phyloP scores from a whole-genome alignment of 1,140 invertebrate species.

The Cyrtorhinus lividipennis region DNA sequence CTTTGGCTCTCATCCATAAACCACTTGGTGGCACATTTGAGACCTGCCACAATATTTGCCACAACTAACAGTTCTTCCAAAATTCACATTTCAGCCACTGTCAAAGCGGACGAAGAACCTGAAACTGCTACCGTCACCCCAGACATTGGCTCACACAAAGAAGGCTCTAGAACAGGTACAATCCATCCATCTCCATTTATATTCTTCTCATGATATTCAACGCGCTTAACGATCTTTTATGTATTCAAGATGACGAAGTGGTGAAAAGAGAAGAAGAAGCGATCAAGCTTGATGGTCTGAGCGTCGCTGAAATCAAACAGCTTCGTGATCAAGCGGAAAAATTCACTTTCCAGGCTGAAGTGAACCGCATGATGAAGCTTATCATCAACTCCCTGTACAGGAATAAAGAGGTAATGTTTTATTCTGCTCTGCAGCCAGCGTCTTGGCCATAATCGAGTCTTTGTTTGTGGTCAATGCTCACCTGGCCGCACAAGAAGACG shows the following conservation, averaged over 20 bases:
- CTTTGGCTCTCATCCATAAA: too few species aligned
- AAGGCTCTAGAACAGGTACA: constrained; percentile 69
- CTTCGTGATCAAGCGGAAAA: constrained; percentile 83
- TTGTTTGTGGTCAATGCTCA: too few species aligned
- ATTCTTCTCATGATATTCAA: constrained; percentile 8
- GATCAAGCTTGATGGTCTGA: constrained; percentile 90
- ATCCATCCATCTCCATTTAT: neutral
- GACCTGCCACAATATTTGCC: too few species aligned
- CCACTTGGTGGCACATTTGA: too few species aligned
- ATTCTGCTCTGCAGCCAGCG: too few species aligned
- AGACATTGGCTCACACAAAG: constrained; percentile 61
- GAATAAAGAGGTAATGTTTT: constrained; percentile 72
- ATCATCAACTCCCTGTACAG: constrained; percentile 97
- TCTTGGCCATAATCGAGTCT: too few species aligned
- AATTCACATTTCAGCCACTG: constrained; percentile 29
- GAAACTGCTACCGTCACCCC: constrained; percentile 44
- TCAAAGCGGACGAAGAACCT: constrained; percentile 33
- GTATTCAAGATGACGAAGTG: constrained; percentile 53
- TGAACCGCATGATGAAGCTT: constrained; percentile 98
- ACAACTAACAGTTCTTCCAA: too few species aligned
- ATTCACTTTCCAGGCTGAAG: constrained; percentile 88
- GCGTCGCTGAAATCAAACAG: constrained; percentile 86
- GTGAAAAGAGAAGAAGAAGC: constrained; percentile 86
- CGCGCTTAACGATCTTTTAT: neutral
- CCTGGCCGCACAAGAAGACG: too few species aligned